Base-by-base conservation (phyloP, 1,140 invertebrate genomes). In the Plectrocnemia conspersa region DNA sequence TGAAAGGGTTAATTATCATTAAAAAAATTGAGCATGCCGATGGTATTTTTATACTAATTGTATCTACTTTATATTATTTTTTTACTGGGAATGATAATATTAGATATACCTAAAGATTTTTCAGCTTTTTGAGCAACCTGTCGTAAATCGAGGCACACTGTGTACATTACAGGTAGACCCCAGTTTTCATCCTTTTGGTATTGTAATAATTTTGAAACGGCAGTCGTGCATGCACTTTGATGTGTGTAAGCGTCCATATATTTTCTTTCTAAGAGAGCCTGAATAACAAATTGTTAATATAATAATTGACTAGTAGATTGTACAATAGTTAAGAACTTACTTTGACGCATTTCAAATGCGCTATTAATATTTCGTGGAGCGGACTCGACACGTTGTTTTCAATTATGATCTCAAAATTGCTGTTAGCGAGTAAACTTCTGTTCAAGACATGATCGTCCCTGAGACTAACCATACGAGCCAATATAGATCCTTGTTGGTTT, bases 111-210 rank as follows among this genome's bases (percentile, higher is more conserved):
- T 69, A 75, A 69, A 64, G 52, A 58, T 32, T 63, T 80, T 67
- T 94, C 91, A 27, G 86, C 89, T 70, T 84, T 81, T 25, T 86
- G 77, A 3, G 92, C 92, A 59, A 97, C 75, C 40, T 90, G 74
- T 59, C 94, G 73, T 1, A 98, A 73, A 72, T 98, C 96, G 22
- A 93, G 76, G 64, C 91, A 93, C 15, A 94, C 79, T 1, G 81
- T 80, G 66, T 92, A 90, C 86, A 98, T 89, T 3, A 97, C 78
- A 0, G 92, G 89, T 3, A 98, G 67, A 64, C 85, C 85, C 95
- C 95, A 98, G 70, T 98, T 98, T 64, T 97, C 93, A 66, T 97
- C 94, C 65, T 94, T 95, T 61, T 91, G 85, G 11, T 80, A 72
- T 71, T 93, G 89, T 44, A 98, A 76, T 23, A 93, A 79, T 68